Evolutionary conservation across 1,140 invertebrate genomes (phyloP).

Genomic region (Philopotamus ludificatus): DNA sequence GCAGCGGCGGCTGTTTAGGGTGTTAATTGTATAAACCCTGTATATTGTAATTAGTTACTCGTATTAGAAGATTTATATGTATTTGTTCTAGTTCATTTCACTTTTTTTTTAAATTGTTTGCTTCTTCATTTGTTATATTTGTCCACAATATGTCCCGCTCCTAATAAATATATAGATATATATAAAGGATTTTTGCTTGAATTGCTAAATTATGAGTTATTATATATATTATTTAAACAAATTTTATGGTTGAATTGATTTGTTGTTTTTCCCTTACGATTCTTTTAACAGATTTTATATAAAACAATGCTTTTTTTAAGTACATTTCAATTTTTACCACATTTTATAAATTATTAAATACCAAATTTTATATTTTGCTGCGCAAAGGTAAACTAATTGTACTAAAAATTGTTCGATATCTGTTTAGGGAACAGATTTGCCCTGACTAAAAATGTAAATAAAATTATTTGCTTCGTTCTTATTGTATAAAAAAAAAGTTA

Average conservation of each 20-base stretch:
- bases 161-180: not conserved
- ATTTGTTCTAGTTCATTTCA: slow-evolving; percentile 35
- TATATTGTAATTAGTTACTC: slow-evolving; percentile 39
- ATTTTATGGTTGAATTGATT: not conserved
- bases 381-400: slow-evolving; percentile 7
- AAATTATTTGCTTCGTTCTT: slow-evolving; percentile 19
- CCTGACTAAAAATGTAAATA: slow-evolving; percentile 29
- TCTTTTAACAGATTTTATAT: slow-evolving; percentile 14
- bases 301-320: slow-evolving; percentile 18
- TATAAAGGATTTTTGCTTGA: not conserved
- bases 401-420: slow-evolving; percentile 8
- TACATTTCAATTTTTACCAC: slow-evolving; percentile 25
- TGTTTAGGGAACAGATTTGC: slow-evolving; percentile 25
- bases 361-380: slow-evolving; percentile 21
- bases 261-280: slow-evolving; percentile 17
- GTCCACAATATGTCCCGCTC: slow-evolving; percentile 20
- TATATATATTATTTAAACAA: slow-evolving; percentile 6
- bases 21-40: slow-evolving; percentile 30
- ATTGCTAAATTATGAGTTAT: not conserved
- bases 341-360: slow-evolving; percentile 6
- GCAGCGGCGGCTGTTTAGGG: slow-evolving; percentile 16
- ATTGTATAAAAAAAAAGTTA: slow-evolving; percentile 2
- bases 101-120: slow-evolving; percentile 35
- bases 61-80: slow-evolving; percentile 40
- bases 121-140: slow-evolving; percentile 26